Conservation (phyloP, 2,113 vertebrate genomes). For the Struthio camelus region DNA sequence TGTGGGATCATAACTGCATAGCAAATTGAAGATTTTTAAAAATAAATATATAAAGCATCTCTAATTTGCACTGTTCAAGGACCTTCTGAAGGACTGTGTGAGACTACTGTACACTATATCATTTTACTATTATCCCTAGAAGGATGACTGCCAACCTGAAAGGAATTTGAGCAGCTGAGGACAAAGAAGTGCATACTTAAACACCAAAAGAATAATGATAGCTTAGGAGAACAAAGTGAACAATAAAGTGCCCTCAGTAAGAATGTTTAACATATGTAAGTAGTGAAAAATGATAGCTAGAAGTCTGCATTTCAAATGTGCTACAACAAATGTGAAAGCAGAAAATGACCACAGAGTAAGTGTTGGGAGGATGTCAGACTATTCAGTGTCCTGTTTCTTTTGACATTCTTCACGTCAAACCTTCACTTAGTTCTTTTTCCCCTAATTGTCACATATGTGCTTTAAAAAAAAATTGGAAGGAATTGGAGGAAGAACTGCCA, state of each 20-base stretch:
- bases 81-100: background rate
- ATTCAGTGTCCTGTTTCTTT: background rate
- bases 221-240: slow-evolving; percentile 28
- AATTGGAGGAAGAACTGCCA: background rate
- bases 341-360: background rate
- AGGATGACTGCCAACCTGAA: slow-evolving; percentile 19
- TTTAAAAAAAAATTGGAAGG: background rate
- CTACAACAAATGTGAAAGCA: background rate
- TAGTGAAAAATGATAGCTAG: slow-evolving; percentile 21
- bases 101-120: background rate
- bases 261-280: slow-evolving; percentile 37
- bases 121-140: slow-evolving; percentile 41
- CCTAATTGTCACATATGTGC: background rate
- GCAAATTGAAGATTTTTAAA: background rate
- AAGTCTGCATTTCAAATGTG: slow-evolving; percentile 5
- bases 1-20: background rate
- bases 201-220: slow-evolving; percentile 29
- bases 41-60: background rate
- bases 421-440: background rate
- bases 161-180: slow-evolving; percentile 32
- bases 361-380: background rate
- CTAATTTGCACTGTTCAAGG: slow-evolving; percentile 30
- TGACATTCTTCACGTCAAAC: background rate
- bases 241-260: slow-evolving; percentile 13
- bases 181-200: slow-evolving; percentile 28